Conservation (phyloP, 2,888 invertebrate species). For the Scaptomyza caliginosa region DNA sequence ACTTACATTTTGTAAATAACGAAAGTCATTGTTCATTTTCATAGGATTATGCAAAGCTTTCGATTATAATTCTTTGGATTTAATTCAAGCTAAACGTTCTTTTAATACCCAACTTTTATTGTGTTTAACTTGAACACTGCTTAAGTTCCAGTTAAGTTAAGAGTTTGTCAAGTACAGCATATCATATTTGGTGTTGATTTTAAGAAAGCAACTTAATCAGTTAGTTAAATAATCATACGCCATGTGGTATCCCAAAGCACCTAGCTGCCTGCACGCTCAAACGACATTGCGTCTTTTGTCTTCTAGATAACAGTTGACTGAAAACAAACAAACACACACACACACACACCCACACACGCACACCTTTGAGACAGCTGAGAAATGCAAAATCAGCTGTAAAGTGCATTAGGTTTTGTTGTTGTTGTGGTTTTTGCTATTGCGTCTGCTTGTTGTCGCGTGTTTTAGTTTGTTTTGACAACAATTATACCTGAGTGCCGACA, state of each 20-base stretch:
- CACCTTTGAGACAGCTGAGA: not conserved
- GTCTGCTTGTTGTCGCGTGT: constrained; percentile 10
- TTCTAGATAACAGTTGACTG: constrained; percentile 12
- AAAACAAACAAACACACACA: not conserved
- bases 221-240: constrained; percentile 15
- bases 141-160: no score
- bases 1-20: no score
- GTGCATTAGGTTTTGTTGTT: constrained; percentile 10
- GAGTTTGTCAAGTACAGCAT: no score
- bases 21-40: no score
- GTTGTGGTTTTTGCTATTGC: not conserved
- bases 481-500: constrained; percentile 32
- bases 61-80: no score
- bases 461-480: constrained; percentile 29
- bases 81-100: no score
- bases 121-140: no score
- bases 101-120: no score
- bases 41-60: no score
- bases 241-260: not conserved
- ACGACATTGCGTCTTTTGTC: not conserved
- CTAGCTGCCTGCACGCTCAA: not conserved
- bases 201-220: not conserved
- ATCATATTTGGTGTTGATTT: no score
- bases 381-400: constrained; percentile 10
- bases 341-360: not conserved